phyloP scores from a whole-genome alignment of 2,888 invertebrate genomes.

The Beris morrisii region DNA sequence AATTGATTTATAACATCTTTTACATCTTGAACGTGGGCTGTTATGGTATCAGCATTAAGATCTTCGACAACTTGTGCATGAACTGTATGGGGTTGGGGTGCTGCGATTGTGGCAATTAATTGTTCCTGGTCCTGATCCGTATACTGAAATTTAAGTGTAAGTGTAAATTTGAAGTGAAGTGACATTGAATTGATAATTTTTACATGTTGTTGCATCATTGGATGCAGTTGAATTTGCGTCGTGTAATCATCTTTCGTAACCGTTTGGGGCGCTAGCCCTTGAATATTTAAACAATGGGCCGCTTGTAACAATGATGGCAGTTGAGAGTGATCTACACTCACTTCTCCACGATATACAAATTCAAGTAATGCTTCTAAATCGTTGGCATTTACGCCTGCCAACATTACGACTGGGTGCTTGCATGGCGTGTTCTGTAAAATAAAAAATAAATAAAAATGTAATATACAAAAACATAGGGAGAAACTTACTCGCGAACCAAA shows the following conservation, averaged over 20 bases:
- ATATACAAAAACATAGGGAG: not conserved
- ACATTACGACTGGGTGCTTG: constrained; percentile 67
- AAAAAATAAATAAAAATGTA: constrained; percentile 19
- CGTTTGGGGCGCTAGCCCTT: constrained; percentile 61
- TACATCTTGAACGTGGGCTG: constrained; percentile 49
- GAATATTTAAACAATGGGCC: constrained; percentile 65
- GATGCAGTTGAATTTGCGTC: constrained; percentile 56
- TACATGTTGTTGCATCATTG: constrained; percentile 56
- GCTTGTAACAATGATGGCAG: constrained; percentile 65
- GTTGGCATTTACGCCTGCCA: constrained; percentile 64
- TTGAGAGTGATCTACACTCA: constrained; percentile 65
- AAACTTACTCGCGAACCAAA: not conserved
- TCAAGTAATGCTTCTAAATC: constrained; percentile 65
- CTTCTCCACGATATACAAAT: constrained; percentile 66
- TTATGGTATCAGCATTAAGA: constrained; percentile 55
- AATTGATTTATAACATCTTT: constrained; percentile 58
- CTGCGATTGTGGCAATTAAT: constrained; percentile 55
- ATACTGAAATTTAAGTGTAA: constrained; percentile 1
- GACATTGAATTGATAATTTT: not conserved
- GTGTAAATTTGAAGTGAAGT: constrained; percentile 6
- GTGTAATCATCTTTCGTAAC: constrained; percentile 57
- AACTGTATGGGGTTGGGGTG: constrained; percentile 55
- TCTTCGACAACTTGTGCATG: constrained; percentile 57
- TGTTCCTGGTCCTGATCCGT: constrained; percentile 51
- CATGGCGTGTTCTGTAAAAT: constrained; percentile 62